Evolutionary conservation across 2,797 vertebrate genomes (phyloP).

Genomic region (Halcyon smyrnensis): DNA sequence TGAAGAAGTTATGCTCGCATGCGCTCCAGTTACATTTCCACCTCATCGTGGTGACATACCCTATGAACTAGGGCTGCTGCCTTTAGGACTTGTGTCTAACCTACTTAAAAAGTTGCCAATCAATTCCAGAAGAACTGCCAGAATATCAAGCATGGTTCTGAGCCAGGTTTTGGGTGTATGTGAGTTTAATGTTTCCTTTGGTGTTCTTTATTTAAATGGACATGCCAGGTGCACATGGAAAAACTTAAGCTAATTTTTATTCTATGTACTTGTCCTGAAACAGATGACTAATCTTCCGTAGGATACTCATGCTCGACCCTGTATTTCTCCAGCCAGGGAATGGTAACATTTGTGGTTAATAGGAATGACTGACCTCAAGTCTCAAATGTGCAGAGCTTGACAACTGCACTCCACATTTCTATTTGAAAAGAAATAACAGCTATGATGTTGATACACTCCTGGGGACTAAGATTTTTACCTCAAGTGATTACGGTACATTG

Average conservation of each 20-base stretch:
- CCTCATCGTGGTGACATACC: not conserved
- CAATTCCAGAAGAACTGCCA: slow-evolving; percentile 13
- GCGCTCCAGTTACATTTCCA: not conserved
- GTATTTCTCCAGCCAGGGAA: slow-evolving; percentile 1
- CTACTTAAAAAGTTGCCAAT: slow-evolving; percentile 15
- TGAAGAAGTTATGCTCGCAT: not conserved
- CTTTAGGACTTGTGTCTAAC: not conserved
- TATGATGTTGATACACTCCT: not conserved
- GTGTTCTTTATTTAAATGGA: slow-evolving; percentile 22
- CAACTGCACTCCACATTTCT: not conserved
- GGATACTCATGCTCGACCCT: not conserved
- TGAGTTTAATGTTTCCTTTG: slow-evolving; percentile 12
- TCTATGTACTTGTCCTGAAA: not conserved
- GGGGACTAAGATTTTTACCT: not conserved
- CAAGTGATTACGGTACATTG: not conserved
- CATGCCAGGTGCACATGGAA: slow-evolving; percentile 41
- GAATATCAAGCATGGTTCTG: not conserved
- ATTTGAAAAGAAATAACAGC: not conserved
- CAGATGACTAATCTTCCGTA: not conserved
- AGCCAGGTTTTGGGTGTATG: not conserved
- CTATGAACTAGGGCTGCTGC: not conserved
- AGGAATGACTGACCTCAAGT: slow-evolving; percentile 20
- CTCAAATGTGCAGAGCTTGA: slow-evolving; percentile 8
- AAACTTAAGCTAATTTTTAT: slow-evolving; percentile 40
- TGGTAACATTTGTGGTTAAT: slow-evolving; percentile 10